A percentile compares a stretch with the other conserved stretches of the same genome.
Evolutionary conservation across 2,797 vertebrate species (phyloP).

Genomic region (Euphonia xanthogaster): DNA sequence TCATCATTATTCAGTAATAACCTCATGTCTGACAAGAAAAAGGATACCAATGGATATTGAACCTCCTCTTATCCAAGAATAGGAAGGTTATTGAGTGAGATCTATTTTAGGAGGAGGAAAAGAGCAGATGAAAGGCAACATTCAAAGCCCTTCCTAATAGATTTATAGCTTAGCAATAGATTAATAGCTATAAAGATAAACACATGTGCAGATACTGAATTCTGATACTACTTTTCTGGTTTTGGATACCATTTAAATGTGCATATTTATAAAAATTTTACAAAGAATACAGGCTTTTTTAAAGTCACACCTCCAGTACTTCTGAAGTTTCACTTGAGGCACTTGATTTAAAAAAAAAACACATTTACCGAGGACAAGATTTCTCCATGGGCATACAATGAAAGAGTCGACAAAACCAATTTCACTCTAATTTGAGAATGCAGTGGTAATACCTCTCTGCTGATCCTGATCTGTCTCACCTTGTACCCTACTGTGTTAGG

Average conservation of each 20-base stretch:
- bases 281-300: background rate
- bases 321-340: background rate
- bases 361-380: background rate
- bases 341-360: conserved; percentile 36
- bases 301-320: background rate
- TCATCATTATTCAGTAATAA: conserved; percentile 47
- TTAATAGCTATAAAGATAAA: background rate
- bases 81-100: conserved; percentile 29
- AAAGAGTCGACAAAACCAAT: background rate
- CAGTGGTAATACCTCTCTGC: background rate
- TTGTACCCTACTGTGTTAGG: background rate
- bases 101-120: conserved; percentile 26
- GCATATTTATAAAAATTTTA: background rate
- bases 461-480: conserved; percentile 23
- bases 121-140: conserved; percentile 17
- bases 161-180: background rate
- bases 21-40: conserved; percentile 27
- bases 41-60: background rate
- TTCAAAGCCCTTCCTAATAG: background rate
- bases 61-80: background rate
- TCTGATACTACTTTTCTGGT: background rate
- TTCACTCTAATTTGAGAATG: conserved; percentile 37
- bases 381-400: conserved; percentile 5
- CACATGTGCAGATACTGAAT: background rate
- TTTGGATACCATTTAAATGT: background rate